Base-by-base conservation (phyloP, 2,797 vertebrate species). In the Eulemur coronatus region DNA sequence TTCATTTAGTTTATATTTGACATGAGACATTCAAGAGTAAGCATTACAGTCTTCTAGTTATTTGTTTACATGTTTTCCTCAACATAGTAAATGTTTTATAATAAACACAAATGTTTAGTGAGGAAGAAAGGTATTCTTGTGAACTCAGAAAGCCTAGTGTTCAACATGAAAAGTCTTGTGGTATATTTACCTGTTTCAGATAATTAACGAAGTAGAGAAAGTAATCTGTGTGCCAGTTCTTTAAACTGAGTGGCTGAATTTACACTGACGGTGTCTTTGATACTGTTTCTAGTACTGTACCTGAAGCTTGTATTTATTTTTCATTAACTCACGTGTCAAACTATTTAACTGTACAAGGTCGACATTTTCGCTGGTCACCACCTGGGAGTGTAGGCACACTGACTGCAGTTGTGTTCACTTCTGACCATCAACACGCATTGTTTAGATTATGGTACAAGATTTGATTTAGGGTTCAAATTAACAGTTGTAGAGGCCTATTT, bases 221-320 rank as follows among this genome's bases (percentile, higher is more conserved):
- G 22, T 87, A 81, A 75, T n/a, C 46, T 72, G 2, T 91, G 2
- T 63, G 38, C 26, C 15, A 43, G 70, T 82, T 94, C 50, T 85
- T 94, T 76, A 86, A 94, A 63, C 18, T 61, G 63, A 89, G 59
- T 76, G 38, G 38, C 35, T 95, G 48, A 86, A 63, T 95, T 89
- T 89, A 75, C 43, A 67, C 33, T n/a, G n/a, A 67, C 95, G 91
- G 24, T 89, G 33, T 73, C 91, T 90, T 87, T 55, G 48, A 65
- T 94, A 43, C 50, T 87, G 24, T 90, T 57, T 33, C 52, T 79
- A 87, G 22, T 69, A 65, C 50, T 89, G 88, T 14, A 91, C 52
- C 75, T 84, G 72, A 91, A 75, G 43, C 18, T 85, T 88, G 0
- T 91, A 65, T 95, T 96, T 97, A 73, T 73, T 96, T 96, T 93